phyloP scores from a whole-genome alignment of 2,797 vertebrate species.

The Xerus rutilus region DNA sequence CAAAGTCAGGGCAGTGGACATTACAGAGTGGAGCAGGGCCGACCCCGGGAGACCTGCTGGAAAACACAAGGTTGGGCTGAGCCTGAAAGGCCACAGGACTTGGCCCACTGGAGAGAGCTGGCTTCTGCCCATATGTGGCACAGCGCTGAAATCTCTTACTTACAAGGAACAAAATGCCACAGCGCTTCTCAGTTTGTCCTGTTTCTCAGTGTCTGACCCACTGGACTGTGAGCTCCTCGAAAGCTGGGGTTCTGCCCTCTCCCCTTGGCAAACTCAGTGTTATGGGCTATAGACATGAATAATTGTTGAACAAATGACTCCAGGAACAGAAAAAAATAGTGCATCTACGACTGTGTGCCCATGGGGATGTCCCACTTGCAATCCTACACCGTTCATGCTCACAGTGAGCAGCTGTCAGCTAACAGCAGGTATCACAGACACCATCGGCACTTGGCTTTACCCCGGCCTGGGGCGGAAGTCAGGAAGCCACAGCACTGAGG shows the following conservation, averaged over 20 bases:
- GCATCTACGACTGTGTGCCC: neutral
- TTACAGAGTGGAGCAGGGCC: neutral
- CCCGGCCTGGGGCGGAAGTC: neutral
- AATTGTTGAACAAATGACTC: neutral
- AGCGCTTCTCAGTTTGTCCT: neutral
- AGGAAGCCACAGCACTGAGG: neutral
- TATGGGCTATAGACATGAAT: accelerated
- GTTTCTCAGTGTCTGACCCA: accelerated
- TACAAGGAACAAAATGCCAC: neutral
- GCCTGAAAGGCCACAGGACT: accelerated
- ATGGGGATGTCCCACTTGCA: neutral
- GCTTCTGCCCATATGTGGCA: neutral
- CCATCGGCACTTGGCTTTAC: accelerated
- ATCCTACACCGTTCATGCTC: neutral
- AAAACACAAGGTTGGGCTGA: accelerated
- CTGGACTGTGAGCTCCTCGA: neutral
- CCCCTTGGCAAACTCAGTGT: neutral
- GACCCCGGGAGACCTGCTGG: neutral
- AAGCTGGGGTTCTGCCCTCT: neutral
- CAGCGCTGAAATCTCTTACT: too few species aligned
- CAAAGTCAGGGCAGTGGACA: neutral
- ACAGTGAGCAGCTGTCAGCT: neutral
- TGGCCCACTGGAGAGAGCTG: too few species aligned
- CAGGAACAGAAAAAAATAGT: too few species aligned
- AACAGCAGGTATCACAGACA: neutral